Evolutionary conservation across 1,140 invertebrate species (phyloP), one percentile per base, ranked within the genome.

Genomic region (Manduca sexta): DNA sequence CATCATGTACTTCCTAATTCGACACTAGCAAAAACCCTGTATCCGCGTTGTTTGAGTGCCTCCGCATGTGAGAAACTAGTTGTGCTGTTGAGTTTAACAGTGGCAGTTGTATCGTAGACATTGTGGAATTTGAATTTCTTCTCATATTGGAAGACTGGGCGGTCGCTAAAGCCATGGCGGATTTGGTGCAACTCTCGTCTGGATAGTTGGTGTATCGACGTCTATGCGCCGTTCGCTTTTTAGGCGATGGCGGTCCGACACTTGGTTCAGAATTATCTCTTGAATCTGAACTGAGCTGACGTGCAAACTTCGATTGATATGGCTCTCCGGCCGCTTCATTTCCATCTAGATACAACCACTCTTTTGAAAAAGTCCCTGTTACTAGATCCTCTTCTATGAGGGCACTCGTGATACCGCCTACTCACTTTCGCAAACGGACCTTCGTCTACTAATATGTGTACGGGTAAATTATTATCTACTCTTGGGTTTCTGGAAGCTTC

Each of bases 1-100:
- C 76, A 86, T 79, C 86, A 87, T 86, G 43, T 86, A 86, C 47
- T 84, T 11, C 86, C 86, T 46, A 87, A 71, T 49, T 87, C 86
- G n/a, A 87, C 84, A 41, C 86, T 87, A 53, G 88, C 68, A 71
- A 83, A 84, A 89, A 82, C 38, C 87, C 88, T 15, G 86, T 85
- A 59, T 89, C 88, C 0, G 88, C 88, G 40, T 90, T 90, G 77
- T 91, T 91, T 8, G 90, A 91, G 83, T 91, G 90, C 63, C 90
- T 72, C 30, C 90, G 83, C 73, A 84, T 80, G 18, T 84, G 82
- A 1, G 83, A 85, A 4, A 86, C 82, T 10, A 86, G 55, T 48
- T 86, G 84, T 8, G 84, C 84, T 13, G 86, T 86, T 0, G 84
- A 86, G 52, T 81, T 84, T 3, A 84, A 51, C 12, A 87, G 59